A percentile compares a stretch with the other conserved stretches of the same genome.
These are phyloP conservation scores for Scaptodrosophila lebanonensis DNA, from an alignment of 1,140 invertebrate genomes.

Conservation along the genomic window DNA sequence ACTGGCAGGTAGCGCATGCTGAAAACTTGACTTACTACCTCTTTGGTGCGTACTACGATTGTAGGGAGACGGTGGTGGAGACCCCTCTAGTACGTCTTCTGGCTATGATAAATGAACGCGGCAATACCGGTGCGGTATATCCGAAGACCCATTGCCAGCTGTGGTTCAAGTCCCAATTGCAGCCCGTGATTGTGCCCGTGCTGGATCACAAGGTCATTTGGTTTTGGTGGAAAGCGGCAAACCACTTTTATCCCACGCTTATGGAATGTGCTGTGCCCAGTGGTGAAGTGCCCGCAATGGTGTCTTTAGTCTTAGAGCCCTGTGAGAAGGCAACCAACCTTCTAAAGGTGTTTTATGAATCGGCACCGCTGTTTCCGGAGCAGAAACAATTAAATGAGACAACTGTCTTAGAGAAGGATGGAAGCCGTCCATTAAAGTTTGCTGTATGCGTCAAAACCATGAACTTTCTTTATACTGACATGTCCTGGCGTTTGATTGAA, in stretches of 20 bases:
- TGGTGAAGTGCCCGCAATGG: conserved; percentile 85
- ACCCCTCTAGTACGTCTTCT: conserved; percentile 88
- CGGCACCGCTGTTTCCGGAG: conserved; percentile 27
- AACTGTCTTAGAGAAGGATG: not conserved
- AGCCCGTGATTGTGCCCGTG: conserved; percentile 85
- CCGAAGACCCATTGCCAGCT: conserved; percentile 86
- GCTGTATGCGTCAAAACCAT: conserved; percentile 95
- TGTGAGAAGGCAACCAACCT: conserved; percentile 90
- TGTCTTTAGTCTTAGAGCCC: conserved; percentile 85
- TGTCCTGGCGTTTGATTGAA: conserved; percentile 91
- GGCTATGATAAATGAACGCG: conserved; percentile 85
- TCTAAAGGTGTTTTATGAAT: conserved; percentile 87
- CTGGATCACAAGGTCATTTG: conserved; percentile 93
- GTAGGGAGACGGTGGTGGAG: conserved; percentile 83
- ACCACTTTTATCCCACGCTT: conserved; percentile 89
- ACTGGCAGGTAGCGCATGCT: conserved; percentile 87
- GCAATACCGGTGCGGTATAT: conserved; percentile 75
- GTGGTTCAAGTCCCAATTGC: conserved; percentile 88
- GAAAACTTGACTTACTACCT: conserved; percentile 89
- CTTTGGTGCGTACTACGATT: conserved; percentile 92
- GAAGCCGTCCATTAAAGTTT: conserved; percentile 82
- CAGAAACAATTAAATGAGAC: not conserved
- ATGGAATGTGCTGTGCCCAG: conserved; percentile 89
- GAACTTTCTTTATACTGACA: conserved; percentile 92
- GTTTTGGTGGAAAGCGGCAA: conserved; percentile 94